phyloP scores from a whole-genome alignment of 1,140 invertebrate species.

The Drosophila parabipectinata region DNA sequence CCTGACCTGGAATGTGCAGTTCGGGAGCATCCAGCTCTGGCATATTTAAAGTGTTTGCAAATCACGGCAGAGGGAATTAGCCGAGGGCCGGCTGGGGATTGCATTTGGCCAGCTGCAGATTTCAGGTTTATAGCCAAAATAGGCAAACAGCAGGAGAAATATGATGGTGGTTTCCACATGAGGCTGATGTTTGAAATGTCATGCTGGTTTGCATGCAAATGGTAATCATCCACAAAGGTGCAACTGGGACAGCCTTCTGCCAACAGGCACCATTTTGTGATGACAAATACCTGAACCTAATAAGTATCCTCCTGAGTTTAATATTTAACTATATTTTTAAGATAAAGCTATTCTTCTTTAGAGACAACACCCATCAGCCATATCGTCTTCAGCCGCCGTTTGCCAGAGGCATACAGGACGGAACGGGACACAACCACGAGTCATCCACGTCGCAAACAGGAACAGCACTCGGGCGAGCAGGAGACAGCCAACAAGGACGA shows the following conservation, averaged over 20 bases:
- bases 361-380: too few species aligned
- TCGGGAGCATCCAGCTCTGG: neutral
- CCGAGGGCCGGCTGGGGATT: neutral
- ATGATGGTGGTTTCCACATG: neutral
- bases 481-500: slow-evolving; percentile 7
- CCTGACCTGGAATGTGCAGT: neutral
- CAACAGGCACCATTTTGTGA: neutral
- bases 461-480: neutral
- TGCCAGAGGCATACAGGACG: neutral
- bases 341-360: neutral
- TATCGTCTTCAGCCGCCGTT: neutral
- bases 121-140: slow-evolving; percentile 22
- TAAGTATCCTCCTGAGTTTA: neutral
- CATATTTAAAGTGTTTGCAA: slow-evolving; percentile 47
- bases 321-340: neutral
- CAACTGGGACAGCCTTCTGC: neutral
- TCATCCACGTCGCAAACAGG: neutral
- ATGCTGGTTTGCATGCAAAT: slow-evolving; percentile 19
- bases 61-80: slow-evolving; percentile 33
- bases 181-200: slow-evolving; percentile 13
- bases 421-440: neutral
- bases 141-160: slow-evolving; percentile 31
- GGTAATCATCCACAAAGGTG: neutral
- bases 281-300: neutral
- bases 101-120: slow-evolving; percentile 26